Conservation (phyloP, 2,888 invertebrate species). For the Drosophila subsilvestris region DNA sequence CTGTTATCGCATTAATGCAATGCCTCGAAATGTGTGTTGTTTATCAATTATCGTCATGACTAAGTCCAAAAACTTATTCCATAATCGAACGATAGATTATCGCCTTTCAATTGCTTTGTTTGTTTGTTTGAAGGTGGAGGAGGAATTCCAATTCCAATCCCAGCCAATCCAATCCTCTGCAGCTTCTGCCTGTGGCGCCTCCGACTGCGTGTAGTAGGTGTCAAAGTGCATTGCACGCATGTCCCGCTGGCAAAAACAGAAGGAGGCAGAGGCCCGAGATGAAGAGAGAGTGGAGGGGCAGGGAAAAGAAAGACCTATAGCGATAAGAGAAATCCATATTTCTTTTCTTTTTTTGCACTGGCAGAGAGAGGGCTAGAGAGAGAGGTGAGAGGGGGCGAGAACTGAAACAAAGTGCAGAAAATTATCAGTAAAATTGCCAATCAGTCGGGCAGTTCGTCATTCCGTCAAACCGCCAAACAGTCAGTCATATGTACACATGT, state of each 20-base stretch:
- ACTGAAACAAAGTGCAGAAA: constrained; percentile 51
- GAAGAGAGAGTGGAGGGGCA: background rate
- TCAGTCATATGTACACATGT: background rate
- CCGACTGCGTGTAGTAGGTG: constrained; percentile 40
- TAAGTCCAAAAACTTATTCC: constrained; percentile 35
- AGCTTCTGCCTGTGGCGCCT: constrained; percentile 9
- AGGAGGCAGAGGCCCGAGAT: background rate
- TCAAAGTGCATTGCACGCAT: constrained; percentile 49
- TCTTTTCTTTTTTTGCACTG: constrained; percentile 1
- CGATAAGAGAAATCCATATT: constrained; percentile 1
- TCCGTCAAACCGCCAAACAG: constrained; percentile 35
- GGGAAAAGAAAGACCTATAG: constrained; percentile 23
- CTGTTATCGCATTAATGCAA: constrained; percentile 22
- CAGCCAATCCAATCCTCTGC: background rate
- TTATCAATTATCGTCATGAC: constrained; percentile 35
- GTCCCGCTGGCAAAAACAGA: constrained; percentile 13
- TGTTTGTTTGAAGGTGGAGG: constrained; percentile 21
- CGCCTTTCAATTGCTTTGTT: constrained; percentile 37
- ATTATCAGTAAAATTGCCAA: constrained; percentile 45
- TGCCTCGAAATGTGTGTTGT: background rate
- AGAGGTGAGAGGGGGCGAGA: constrained; percentile 22
- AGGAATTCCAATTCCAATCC: background rate
- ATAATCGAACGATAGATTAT: constrained; percentile 17
- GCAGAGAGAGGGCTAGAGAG: background rate
- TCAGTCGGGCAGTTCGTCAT: constrained; percentile 31